A percentile compares a stretch with the other conserved stretches of the same genome.
phyloP scores from a whole-genome alignment of 1,140 invertebrate species.

The Epicauta chinensis region DNA sequence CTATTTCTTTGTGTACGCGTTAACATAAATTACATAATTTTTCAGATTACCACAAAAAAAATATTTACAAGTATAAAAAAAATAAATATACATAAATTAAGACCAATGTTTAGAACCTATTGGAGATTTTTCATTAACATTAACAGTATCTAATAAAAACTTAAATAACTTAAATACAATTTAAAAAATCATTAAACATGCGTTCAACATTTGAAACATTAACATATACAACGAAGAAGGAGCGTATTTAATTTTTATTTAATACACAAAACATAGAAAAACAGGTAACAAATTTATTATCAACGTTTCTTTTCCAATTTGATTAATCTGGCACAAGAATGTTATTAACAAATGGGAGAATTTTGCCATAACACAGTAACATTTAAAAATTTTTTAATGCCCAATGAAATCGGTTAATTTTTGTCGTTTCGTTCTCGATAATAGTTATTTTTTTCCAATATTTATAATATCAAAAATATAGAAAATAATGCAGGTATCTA shows the following conservation, averaged over 20 bases:
- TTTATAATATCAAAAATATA: constrained; percentile 31
- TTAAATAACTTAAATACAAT: constrained; percentile 18
- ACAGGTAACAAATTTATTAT: constrained; percentile 28
- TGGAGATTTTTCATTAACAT: constrained; percentile 25
- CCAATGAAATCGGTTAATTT: constrained; percentile 19
- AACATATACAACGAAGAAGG: constrained; percentile 28
- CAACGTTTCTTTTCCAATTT: constrained; percentile 6
- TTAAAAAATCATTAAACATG: constrained; percentile 23
- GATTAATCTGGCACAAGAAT: neutral
- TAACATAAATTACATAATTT: constrained; percentile 24
- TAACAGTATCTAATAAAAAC: constrained; percentile 9
- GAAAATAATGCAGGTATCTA: constrained; percentile 22
- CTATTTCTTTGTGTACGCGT: constrained; percentile 31
- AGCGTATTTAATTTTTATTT: constrained; percentile 27
- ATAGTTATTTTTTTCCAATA: constrained; percentile 18
- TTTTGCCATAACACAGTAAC: neutral
- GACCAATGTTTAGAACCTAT: constrained; percentile 25
- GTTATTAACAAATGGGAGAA: neutral
- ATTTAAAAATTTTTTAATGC: constrained; percentile 15
- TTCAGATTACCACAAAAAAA: constrained; percentile 7
- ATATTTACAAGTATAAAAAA: constrained; percentile 6
- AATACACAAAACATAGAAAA: constrained; percentile 16
- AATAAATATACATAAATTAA: constrained; percentile 32
- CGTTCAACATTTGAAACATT: constrained; percentile 25
- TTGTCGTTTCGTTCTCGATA: too few species aligned